phyloP scores from a whole-genome alignment of 1,140 invertebrate genomes.

The Adoxophyes honmai region DNA sequence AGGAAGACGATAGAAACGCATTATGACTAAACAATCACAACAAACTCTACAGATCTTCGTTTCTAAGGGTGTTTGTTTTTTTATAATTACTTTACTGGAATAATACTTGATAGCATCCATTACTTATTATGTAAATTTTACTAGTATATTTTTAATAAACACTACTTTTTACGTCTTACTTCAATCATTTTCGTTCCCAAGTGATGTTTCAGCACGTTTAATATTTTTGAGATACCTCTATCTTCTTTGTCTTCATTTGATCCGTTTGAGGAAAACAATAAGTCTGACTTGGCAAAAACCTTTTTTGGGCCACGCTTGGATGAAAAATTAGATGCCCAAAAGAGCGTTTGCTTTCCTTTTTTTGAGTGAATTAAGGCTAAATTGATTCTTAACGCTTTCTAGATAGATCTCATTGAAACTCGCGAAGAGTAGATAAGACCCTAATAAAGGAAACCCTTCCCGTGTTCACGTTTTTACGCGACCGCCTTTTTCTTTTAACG shows the following conservation, averaged over 20 bases:
- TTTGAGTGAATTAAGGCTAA: slow-evolving; percentile 6
- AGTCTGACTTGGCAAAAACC: neutral
- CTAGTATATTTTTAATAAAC: too few relatives aligned
- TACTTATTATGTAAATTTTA: too few relatives aligned
- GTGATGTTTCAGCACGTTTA: too few relatives aligned
- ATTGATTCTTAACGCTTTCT: slow-evolving; percentile 2
- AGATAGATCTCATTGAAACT: slow-evolving; percentile 5
- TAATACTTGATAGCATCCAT: too few relatives aligned
- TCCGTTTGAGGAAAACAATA: neutral
- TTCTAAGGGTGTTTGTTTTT: too few relatives aligned
- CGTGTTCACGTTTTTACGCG: slow-evolving; percentile 20
- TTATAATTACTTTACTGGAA: too few relatives aligned
- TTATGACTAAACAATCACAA: too few relatives aligned
- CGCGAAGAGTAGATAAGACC: slow-evolving; percentile 12
- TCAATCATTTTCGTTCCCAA: too few relatives aligned
- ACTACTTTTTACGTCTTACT: too few relatives aligned
- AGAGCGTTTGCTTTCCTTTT: slow-evolving; percentile 12
- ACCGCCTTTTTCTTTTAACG: slow-evolving; percentile 20
- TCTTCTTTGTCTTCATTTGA: slow-evolving; percentile 1
- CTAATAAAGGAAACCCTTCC: slow-evolving; percentile 20
- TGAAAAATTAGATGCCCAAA: neutral
- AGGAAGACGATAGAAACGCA: too few relatives aligned
- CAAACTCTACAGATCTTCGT: too few relatives aligned
- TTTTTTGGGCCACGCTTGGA: neutral
- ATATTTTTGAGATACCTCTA: neutral